These are phyloP conservation scores for Cyaniris semiargus DNA, from an alignment of 2,888 invertebrate genomes.

Conservation along the genomic window DNA sequence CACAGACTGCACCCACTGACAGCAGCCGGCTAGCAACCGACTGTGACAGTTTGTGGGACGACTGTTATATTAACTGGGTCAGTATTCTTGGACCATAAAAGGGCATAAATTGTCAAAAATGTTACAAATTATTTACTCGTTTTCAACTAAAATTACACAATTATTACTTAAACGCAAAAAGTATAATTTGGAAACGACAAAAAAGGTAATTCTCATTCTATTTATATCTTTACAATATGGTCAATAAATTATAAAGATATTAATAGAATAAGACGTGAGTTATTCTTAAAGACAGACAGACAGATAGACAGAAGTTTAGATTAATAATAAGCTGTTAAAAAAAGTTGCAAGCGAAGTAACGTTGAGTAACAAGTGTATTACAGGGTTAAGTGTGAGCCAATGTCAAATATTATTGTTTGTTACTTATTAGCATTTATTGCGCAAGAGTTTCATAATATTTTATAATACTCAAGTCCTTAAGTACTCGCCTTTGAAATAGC, in stretches of 20 bases:
- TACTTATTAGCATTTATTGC: not conserved
- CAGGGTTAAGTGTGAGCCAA: not conserved
- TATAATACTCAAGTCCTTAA: too few species aligned
- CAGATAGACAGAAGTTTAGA: not conserved
- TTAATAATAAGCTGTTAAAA: not conserved
- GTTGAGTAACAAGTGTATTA: not conserved
- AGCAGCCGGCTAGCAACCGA: not conserved
- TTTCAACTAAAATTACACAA: too few species aligned
- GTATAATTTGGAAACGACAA: too few species aligned
- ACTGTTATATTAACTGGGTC: too few species aligned
- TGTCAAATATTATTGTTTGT: not conserved
- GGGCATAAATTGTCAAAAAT: too few species aligned
- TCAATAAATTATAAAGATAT: not conserved
- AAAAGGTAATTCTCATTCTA: too few species aligned
- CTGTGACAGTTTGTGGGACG: not conserved
- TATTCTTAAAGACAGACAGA: not conserved
- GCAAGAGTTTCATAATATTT: not conserved
- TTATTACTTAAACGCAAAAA: too few species aligned
- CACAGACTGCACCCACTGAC: conserved; percentile 11
- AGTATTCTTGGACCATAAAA: too few species aligned
- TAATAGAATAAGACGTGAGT: not conserved
- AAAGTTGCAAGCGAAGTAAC: not conserved
- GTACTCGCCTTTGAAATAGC: not conserved
- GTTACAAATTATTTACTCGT: not conserved
- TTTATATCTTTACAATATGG: too few species aligned